These are phyloP conservation scores for Cheirogaleus medius DNA, from an alignment of 2,113 vertebrate species.

Conservation along the genomic window DNA sequence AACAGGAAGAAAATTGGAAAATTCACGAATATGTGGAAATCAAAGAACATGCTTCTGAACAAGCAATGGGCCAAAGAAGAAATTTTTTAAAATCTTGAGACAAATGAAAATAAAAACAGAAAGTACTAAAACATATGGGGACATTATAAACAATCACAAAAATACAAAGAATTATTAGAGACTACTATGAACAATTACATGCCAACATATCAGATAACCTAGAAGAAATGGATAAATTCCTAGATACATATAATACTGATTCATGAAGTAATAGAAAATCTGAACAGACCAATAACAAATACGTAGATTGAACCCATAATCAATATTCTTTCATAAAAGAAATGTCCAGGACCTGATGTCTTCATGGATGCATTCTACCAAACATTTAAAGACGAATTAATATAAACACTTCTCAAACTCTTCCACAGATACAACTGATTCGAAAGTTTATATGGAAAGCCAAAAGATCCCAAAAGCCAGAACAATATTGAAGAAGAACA, in stretches of 20 bases:
- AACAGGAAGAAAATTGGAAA: not conserved
- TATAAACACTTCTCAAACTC: not conserved
- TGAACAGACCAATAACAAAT: not conserved
- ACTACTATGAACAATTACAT: not conserved
- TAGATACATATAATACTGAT: not conserved
- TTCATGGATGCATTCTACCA: not conserved
- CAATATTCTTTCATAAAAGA: not conserved
- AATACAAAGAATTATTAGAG: not conserved
- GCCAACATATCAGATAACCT: not conserved
- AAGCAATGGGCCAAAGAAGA: not conserved
- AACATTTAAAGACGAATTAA: not conserved
- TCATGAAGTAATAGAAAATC: not conserved
- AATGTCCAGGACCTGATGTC: not conserved
- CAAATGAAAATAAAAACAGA: not conserved
- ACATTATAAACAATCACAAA: not conserved
- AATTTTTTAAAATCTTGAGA: not conserved
- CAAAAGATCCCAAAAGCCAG: not conserved
- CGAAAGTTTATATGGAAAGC: not conserved
- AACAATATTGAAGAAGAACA: not conserved
- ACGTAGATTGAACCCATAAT: not conserved
- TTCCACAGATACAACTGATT: not conserved
- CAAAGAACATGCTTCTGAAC: not conserved
- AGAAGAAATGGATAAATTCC: not conserved
- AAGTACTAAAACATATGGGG: not conserved
- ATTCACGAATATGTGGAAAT: not conserved